Percentiles rank a stretch among this genome's conserved stretches.
Evolutionary conservation across 1,140 invertebrate genomes (phyloP).

Genomic region (Lordiphosa collinella): DNA sequence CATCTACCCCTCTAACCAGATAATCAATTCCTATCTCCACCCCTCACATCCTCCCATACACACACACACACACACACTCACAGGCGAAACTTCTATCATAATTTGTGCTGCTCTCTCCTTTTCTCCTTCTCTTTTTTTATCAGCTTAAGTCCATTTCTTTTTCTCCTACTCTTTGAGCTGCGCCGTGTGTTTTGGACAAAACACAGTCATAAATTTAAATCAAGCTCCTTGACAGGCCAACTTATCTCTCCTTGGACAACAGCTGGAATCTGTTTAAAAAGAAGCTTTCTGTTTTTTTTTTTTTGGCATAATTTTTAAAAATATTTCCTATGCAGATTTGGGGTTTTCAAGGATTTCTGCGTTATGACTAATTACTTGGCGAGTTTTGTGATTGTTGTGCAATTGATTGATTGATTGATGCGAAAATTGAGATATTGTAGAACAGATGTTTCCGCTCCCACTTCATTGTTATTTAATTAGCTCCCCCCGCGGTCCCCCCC

Average conservation of each 20-base stretch:
- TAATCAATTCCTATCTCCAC: constrained; percentile 5
- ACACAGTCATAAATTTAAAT: constrained; percentile 67
- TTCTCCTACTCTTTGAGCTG: constrained; percentile 2
- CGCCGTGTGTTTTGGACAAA: constrained; percentile 52
- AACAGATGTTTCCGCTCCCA: constrained; percentile 49
- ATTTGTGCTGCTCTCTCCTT: constrained; percentile 8
- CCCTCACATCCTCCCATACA: neutral
- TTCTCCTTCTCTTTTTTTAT: neutral
- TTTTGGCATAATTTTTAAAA: too few species aligned
- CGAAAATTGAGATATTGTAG: constrained; percentile 27
- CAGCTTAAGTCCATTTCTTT: neutral
- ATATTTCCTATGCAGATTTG: constrained; percentile 8
- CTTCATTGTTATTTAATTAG: constrained; percentile 68
- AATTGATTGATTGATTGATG: constrained; percentile 29
- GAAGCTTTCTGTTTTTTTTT: constrained; percentile 1
- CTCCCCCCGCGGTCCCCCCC: neutral
- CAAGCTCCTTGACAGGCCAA: constrained; percentile 59
- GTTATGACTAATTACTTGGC: constrained; percentile 50
- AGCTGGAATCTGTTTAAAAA: constrained; percentile 26
- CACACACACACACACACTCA: too few species aligned
- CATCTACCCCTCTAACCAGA: too few species aligned
- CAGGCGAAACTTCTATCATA: constrained; percentile 4
- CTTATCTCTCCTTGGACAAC: constrained; percentile 52
- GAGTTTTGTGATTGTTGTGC: constrained; percentile 32
- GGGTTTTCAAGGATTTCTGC: constrained; percentile 20